Evolutionary conservation across 1,140 invertebrate species (phyloP).

Genomic region (Drosophila tani): DNA sequence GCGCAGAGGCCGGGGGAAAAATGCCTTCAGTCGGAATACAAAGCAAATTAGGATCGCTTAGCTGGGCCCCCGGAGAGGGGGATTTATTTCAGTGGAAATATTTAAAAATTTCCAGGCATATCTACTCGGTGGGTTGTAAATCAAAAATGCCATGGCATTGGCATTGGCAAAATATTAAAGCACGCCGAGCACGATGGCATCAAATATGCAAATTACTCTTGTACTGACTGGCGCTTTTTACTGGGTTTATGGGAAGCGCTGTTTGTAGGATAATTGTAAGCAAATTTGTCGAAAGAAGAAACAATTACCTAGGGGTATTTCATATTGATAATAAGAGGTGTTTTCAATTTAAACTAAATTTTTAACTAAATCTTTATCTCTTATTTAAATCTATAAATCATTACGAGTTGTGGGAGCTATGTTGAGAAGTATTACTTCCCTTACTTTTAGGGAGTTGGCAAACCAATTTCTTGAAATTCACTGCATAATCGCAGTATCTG

Average conservation of each 20-base stretch:
- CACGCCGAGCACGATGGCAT: slow-evolving; percentile 43
- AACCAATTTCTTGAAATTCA: neutral
- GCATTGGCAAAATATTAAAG: slow-evolving; percentile 60
- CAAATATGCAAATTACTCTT: slow-evolving; percentile 68
- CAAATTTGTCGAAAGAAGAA: no score
- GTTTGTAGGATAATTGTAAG: neutral
- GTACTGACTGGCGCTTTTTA: slow-evolving; percentile 5
- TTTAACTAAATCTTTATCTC: neutral
- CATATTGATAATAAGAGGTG: no score
- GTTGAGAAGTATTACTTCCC: neutral
- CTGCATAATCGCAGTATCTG: slow-evolving; percentile 5
- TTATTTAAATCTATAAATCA: neutral
- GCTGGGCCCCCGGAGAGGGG: slow-evolving; percentile 17
- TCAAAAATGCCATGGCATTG: slow-evolving; percentile 70
- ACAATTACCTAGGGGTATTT: no score
- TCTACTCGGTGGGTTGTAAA: slow-evolving; percentile 57
- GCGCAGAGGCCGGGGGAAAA: slow-evolving; percentile 35
- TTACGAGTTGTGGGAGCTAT: neutral
- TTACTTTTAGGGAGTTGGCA: neutral
- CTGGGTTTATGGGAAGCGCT: neutral
- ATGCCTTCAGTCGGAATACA: slow-evolving; percentile 41
- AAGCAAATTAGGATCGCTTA: slow-evolving; percentile 62
- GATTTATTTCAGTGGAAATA: slow-evolving; percentile 57
- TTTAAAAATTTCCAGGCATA: slow-evolving; percentile 59
- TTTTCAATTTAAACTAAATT: no score